Evolutionary conservation across 1,140 invertebrate species (phyloP), one percentile per base, ranked within the genome.

Genomic region (Akabosia matsudoensis): DNA sequence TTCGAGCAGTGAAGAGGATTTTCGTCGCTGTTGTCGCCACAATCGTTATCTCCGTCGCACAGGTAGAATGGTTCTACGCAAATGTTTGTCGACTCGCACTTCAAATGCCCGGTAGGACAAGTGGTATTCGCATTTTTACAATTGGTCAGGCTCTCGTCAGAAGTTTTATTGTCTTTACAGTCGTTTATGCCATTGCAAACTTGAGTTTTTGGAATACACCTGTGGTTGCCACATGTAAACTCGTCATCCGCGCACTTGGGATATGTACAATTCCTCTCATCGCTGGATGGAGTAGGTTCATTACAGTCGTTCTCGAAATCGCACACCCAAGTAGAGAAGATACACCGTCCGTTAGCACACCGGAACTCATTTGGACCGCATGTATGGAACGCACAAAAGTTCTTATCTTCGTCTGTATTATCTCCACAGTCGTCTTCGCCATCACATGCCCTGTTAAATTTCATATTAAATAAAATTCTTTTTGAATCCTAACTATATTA

Each of bases 301-400:
- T 94, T 92, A 84, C 96, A 98, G 82, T 99, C 96, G 82, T 98
- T 97, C 87, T 92, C 96, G 83, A 93, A 92, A 85, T 96, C 95
- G 83, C 95, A 97, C 84, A 94, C 93, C 95, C 94, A 97, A 0
- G 93, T 92, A 82, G 93, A 93, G 83, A 97, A 96, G 78, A 98
- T 97, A 82, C 97, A 98, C 1, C 96, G 88, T 0, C 94, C 95
- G 83, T 98, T 98, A 73, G 91, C 91, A 85, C 97, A 99, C 28
- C 94, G 89, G 88, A 97, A 98, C 84, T 98, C 95, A 82, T 93
- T 95, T 0, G 92, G 89, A 26, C 92, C 93, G 84, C 96, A 98
- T 0, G 94, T 96, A 83, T 98, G 94, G 83, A 93, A 92, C 13
- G 95, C 92, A 84, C 97, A 99, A 83, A 97, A 97, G 82, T 92